These are phyloP conservation scores for Scaptomyza parva DNA, from an alignment of 2,888 invertebrate genomes.

Conservation along the genomic window DNA sequence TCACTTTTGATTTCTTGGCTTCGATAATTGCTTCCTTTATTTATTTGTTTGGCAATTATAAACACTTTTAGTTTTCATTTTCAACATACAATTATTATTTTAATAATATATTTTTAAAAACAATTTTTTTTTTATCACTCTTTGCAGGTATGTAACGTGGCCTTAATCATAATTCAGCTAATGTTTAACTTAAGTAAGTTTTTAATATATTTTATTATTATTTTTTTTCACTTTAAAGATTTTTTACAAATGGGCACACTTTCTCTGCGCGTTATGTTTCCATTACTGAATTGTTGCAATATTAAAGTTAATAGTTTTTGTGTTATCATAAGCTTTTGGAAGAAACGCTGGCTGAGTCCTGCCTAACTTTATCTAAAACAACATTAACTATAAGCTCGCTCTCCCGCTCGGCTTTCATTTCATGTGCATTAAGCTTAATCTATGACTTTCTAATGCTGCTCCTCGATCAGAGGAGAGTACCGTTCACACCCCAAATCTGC, in stretches of 20 bases:
- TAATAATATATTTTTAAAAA: slow-evolving; percentile 54
- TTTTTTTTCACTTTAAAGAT: background rate
- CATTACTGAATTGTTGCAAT: slow-evolving; percentile 5
- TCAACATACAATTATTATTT: slow-evolving; percentile 33
- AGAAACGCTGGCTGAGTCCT: slow-evolving; percentile 24
- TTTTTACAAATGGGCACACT: background rate
- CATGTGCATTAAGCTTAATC: slow-evolving; percentile 63
- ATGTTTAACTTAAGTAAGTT: slow-evolving; percentile 25
- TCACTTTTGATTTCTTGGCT: slow-evolving; percentile 45
- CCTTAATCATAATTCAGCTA: background rate
- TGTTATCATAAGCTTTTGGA: slow-evolving; percentile 26
- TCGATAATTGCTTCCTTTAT: slow-evolving; percentile 51
- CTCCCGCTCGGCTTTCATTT: slow-evolving; percentile 50
- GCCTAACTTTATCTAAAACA: slow-evolving; percentile 42
- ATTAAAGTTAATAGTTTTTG: slow-evolving; percentile 23
- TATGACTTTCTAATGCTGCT: slow-evolving; percentile 70
- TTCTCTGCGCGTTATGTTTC: background rate
- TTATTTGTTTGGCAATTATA: slow-evolving; percentile 68
- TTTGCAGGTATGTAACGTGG: slow-evolving; percentile 53
- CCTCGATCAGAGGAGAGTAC: slow-evolving; percentile 28
- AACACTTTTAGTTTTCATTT: slow-evolving; percentile 53
- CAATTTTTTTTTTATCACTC: slow-evolving; percentile 10
- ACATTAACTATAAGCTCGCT: slow-evolving; percentile 51
- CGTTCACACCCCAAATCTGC: slow-evolving; percentile 32
- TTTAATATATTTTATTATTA: background rate